Percentiles rank a stretch among this genome's conserved stretches.
These are phyloP conservation scores for Pristionchus entomophagus DNA, from an alignment of 2,888 invertebrate species.

Conservation along the genomic window DNA sequence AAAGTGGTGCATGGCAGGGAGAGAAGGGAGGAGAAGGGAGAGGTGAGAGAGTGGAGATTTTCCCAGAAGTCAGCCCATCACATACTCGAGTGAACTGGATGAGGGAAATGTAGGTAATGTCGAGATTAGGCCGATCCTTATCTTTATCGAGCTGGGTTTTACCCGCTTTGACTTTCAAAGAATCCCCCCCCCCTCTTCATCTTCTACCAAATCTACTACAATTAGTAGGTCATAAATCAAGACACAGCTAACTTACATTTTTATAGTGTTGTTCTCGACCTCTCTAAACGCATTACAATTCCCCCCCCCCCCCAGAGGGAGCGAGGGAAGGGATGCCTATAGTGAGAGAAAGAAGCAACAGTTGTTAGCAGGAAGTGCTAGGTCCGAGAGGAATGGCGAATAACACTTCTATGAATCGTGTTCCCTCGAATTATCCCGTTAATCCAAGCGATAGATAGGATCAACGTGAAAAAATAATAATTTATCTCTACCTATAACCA, in stretches of 20 bases:
- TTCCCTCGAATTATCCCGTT: neutral
- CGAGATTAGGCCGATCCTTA: constrained; percentile 8
- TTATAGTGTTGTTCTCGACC: neutral
- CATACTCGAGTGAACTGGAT: neutral
- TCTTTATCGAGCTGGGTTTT: neutral
- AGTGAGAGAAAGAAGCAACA: neutral
- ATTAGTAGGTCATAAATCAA: neutral
- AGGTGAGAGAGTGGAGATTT: neutral
- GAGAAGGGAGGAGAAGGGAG: constrained; percentile 32
- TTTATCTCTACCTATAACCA: constrained; percentile 18
- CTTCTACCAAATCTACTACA: neutral
- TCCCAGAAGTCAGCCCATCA: neutral
- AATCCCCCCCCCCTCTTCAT: neutral
- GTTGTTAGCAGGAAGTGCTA: constrained; percentile 20
- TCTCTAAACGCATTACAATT: neutral
- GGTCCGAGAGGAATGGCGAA: neutral
- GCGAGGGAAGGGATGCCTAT: constrained; percentile 1
- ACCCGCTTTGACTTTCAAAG: neutral
- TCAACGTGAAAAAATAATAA: neutral
- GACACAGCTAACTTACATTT: neutral
- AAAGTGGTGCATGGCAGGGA: constrained; percentile 21
- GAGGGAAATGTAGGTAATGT: constrained; percentile 24
- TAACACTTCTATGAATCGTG: neutral
- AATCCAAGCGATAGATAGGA: too few species aligned
- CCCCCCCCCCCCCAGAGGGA: neutral